Base-by-base conservation (phyloP, 1,140 invertebrate genomes). In the Lasaia peninsularis region DNA sequence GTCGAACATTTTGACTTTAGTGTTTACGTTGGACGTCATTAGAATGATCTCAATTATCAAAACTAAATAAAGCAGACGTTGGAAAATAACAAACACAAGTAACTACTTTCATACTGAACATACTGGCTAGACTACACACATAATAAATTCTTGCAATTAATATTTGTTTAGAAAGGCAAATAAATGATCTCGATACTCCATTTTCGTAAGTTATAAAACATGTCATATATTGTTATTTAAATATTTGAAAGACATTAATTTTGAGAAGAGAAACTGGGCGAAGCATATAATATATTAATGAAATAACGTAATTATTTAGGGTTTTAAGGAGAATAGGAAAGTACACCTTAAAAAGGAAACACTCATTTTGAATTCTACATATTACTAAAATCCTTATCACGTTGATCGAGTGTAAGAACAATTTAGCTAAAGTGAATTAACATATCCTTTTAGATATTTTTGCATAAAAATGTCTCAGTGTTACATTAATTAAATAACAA, bases 31-130 rank as follows among this genome's bases (percentile, higher is more conserved):
- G 6, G 18, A 44, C 37, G 37, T 14, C 12, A 48, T 48, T 48
- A 48, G 40, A 48, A 44, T 48, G 40, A 48, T 48, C 40, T 48
- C 40, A 48, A 48, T 48, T 48, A 48, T 48, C 40, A 21, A 48
- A 48, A 48, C 20, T 21, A 48, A 48, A 48, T 48, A 4, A 20
- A 48, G 20, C 40, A 48, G 40, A 48, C 20, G 40, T 16, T 10
- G 40, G 40, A 21, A 48, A 48, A 48, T 48, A 48, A 18, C 37
- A 40, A 48, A 44, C 40, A 44, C 40, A 9, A 40, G 16, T 11
- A 44, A 16, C 16, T 40, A 40, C 14, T 10, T 20, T 10, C 37
- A 4, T 10, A 44, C 51, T 18, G 10, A 32, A 20, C 28, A 18
- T 9, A 21, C 18, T 7, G 16, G 16, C 12, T 44, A 18, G 7